These are phyloP conservation scores for Eunapius fragilis DNA, from an alignment of 37 sponge, comb jelly and placozoan species.

Conservation along the genomic window DNA sequence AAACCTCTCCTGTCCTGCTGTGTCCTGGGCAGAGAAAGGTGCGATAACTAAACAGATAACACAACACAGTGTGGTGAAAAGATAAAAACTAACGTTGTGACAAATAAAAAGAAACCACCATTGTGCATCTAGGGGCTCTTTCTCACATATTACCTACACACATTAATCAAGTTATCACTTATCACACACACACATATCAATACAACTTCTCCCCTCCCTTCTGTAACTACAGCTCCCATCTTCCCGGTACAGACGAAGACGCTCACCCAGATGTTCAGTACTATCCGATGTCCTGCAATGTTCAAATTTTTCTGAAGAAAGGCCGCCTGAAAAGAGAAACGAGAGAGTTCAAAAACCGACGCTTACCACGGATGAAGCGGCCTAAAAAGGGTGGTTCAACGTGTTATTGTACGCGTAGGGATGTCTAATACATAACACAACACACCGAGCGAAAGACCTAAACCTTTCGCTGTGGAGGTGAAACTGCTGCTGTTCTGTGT, in stretches of 20 bases:
- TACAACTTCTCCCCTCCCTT: background rate
- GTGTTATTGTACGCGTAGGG: background rate
- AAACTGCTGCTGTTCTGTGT: background rate
- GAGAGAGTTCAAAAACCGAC: background rate
- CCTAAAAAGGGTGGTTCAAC: background rate
- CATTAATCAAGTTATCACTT: background rate
- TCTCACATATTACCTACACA: background rate
- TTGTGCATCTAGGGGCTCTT: background rate
- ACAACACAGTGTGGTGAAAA: background rate
- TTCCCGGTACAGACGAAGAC: no score
- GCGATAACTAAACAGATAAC: no score
- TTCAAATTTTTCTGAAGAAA: constrained; percentile 90
- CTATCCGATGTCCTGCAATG: constrained; percentile 81
- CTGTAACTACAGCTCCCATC: no score
- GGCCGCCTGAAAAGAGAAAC: constrained; percentile 72
- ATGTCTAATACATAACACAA: no score
- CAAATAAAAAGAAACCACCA: background rate
- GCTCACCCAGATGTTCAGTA: constrained; percentile 90
- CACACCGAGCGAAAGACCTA: no score
- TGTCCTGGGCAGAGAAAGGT: constrained; percentile 66
- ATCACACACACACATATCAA: background rate
- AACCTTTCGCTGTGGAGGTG: background rate
- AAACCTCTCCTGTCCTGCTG: constrained; percentile 99
- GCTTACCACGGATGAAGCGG: background rate
- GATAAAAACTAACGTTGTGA: background rate